Conservation (phyloP, 2,888 invertebrate species). For the Tricholauxania praeusta region DNA sequence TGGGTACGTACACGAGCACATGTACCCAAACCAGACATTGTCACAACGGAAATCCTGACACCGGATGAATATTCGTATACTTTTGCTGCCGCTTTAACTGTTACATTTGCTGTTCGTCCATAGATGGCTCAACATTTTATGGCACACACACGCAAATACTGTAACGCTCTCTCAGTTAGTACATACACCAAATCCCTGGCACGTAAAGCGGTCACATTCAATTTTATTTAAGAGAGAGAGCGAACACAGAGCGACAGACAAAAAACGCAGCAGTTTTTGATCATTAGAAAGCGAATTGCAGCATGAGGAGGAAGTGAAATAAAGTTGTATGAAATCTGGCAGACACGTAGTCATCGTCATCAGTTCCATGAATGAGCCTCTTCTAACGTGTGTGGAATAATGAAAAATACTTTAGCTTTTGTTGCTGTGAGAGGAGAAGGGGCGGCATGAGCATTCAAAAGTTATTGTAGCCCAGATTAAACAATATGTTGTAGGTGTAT, state of each 20-base stretch:
- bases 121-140: too few relatives aligned
- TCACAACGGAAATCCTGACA: constrained; percentile 20
- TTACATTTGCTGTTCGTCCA: too few relatives aligned
- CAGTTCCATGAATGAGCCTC: constrained; percentile 9
- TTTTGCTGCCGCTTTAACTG: neutral
- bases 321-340: neutral
- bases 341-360: constrained; percentile 27
- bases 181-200: neutral
- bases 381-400: constrained; percentile 25
- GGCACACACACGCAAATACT: neutral
- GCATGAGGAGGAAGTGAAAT: neutral
- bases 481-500: too few relatives aligned
- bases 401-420: constrained; percentile 12
- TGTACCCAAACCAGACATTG: neutral
- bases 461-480: too few relatives aligned
- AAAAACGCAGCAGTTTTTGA: neutral
- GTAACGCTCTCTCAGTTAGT: neutral
- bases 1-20: neutral
- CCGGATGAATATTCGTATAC: constrained; percentile 5
- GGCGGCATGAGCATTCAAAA: neutral
- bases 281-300: neutral
- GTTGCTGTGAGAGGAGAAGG: neutral
- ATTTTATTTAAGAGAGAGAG: neutral
- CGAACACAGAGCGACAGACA: too few relatives aligned
- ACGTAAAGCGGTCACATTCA: constrained; percentile 15